Evolutionary conservation across 2,888 invertebrate species (phyloP).

Genomic region (Pollenia griseotomentosa): DNA sequence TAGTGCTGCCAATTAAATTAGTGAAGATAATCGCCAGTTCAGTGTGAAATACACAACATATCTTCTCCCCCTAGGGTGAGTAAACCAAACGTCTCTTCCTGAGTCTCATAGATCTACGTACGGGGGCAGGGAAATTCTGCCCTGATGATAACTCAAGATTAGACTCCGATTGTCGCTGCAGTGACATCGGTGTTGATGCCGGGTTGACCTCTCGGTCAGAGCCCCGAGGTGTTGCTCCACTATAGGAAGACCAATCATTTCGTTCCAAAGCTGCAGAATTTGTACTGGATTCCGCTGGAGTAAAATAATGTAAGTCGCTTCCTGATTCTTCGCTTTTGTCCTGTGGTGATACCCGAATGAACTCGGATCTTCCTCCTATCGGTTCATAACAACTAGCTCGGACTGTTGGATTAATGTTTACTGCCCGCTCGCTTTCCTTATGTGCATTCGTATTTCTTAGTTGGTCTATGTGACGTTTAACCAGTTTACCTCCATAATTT

Average conservation of each 20-base stretch:
- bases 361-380: too few species aligned
- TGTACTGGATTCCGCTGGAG: background rate
- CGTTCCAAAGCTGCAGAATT: background rate
- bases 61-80: background rate
- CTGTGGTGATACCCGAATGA: too few species aligned
- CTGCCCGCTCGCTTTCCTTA: too few species aligned
- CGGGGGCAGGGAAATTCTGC: background rate
- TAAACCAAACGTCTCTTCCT: background rate
- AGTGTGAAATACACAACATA: too few species aligned
- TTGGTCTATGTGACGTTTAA: slow-evolving; percentile 8
- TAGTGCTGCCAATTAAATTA: too few species aligned
- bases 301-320: slow-evolving; percentile 8
- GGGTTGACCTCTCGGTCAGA: background rate
- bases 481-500: background rate
- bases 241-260: too few species aligned
- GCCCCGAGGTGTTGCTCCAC: background rate
- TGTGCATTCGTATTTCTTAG: too few species aligned
- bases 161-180: background rate
- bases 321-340: background rate
- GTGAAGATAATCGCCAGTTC: background rate
- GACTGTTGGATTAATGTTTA: too few species aligned
- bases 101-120: slow-evolving; percentile 4
- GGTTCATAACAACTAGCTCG: too few species aligned
- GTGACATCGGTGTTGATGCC: background rate
- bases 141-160: background rate